Base-by-base conservation (phyloP, 2,888 invertebrate species). In the Epirrhoe alternata region DNA sequence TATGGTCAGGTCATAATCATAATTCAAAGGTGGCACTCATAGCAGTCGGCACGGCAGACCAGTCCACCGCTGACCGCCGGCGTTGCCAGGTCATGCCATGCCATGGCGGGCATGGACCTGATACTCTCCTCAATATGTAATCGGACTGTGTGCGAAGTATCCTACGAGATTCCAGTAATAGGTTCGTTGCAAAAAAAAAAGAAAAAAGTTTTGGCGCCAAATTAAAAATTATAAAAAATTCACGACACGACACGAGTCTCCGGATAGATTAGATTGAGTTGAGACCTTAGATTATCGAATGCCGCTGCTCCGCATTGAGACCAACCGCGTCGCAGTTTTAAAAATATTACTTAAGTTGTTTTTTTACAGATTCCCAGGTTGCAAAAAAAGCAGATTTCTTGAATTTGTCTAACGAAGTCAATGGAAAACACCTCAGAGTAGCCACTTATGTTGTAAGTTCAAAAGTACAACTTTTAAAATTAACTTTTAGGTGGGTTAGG, bases 81-180 rank as follows among this genome's bases (percentile, higher is more conserved):
- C 53, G 42, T 33, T 52, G 45, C 31, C 53, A 58, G 24, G 54
- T 58, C 59, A 83, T 84, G 86, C 80, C 72, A 90, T 90, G 89
- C 80, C 72, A 90, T 90, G 89, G 81, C 83, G 63, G 93, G 92
- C 52, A 70, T 92, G 73, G 89, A 91, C 47, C 79, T 93, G 30
- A 89, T 94, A 59, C 82, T 91, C 59, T 86, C 92, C 5, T 77
- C 90, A 45, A 81, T 93, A 70, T 93, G 93, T 78, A 93, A 93
- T 72, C 87, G 87, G 0, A 88, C 88, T 1, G 83, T 87, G 73
- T 93, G 93, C 76, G 86, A 87, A 59, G 73, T 80, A 12, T 71
- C 84, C 16, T 85, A 85, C 74, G 87, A 90, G 72, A 88, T 87
- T 57, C 79, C 86, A 7, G 6, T 72, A 4, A 42, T 75, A 72